Conservation (phyloP, 2,113 vertebrate genomes). For the Nesoenas mayeri region DNA sequence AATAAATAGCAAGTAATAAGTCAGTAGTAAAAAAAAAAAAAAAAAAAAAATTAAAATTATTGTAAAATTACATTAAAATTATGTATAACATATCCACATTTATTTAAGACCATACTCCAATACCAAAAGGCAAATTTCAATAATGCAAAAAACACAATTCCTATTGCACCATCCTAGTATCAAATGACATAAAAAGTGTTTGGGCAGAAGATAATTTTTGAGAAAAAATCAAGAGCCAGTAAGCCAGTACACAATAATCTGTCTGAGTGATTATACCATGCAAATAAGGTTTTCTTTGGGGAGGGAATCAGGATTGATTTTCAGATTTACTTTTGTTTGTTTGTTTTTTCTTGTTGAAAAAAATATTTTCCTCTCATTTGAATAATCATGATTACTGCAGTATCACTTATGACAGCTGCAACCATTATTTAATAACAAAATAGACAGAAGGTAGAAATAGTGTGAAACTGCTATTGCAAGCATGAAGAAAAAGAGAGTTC, state of each 20-base stretch:
- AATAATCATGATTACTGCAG: neutral
- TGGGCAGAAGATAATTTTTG: neutral
- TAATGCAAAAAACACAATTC: no score
- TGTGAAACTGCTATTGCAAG: neutral
- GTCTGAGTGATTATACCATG: neutral
- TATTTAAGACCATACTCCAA: no score
- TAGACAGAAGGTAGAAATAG: neutral
- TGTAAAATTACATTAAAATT: no score
- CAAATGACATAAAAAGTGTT: neutral
- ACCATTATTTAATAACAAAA: neutral
- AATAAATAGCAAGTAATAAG: no score
- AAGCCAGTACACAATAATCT: neutral
- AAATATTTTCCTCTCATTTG: neutral
- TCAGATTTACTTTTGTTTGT: neutral
- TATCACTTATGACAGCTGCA: neutral
- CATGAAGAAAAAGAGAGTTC: neutral
- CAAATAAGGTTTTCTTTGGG: neutral
- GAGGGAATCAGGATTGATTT: neutral
- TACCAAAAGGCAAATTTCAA: no score
- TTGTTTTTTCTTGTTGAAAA: neutral
- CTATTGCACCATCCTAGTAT: no score
- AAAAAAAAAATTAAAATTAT: no score
- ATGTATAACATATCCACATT: no score
- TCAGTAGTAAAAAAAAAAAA: no score
- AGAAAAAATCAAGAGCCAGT: neutral